These are phyloP conservation scores for Lucinisca nassula DNA, from an alignment of 2,888 invertebrate genomes.

Conservation along the genomic window DNA sequence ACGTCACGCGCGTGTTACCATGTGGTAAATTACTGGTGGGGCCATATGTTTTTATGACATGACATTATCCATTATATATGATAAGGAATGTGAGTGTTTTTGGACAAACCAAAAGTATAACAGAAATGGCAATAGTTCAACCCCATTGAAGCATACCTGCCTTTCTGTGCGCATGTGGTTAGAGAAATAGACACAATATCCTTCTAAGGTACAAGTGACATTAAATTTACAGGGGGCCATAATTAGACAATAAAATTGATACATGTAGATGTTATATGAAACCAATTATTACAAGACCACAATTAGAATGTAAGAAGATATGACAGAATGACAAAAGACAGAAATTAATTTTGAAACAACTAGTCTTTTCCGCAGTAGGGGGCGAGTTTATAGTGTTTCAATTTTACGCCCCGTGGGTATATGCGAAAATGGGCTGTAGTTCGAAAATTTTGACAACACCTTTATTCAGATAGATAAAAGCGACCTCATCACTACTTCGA, in stretches of 20 bases:
- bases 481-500: too few relatives aligned
- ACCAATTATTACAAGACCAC: slow-evolving; percentile 4
- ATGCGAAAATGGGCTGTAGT: neutral
- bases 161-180: neutral
- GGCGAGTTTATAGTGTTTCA: slow-evolving; percentile 7
- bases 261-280: neutral
- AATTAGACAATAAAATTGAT: slow-evolving; percentile 3
- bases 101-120: too few relatives aligned
- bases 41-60: too few relatives aligned
- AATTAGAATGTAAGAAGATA: neutral
- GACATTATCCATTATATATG: too few relatives aligned
- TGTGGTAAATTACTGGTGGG: too few relatives aligned
- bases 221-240: neutral
- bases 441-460: too few relatives aligned
- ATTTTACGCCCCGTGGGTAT: neutral
- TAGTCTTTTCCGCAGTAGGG: slow-evolving; percentile 1
- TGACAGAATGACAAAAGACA: neutral
- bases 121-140: too few relatives aligned
- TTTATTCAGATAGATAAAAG: too few relatives aligned
- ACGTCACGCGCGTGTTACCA: too few relatives aligned
- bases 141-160: too few relatives aligned
- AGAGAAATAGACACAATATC: neutral
- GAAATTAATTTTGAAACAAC: slow-evolving; percentile 13
- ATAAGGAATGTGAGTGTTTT: too few relatives aligned
- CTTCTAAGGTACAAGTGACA: neutral